Evolutionary conservation across 2,888 invertebrate genomes (phyloP), one percentile per base, ranked within the genome.

Genomic region (Crematogaster levior): DNA sequence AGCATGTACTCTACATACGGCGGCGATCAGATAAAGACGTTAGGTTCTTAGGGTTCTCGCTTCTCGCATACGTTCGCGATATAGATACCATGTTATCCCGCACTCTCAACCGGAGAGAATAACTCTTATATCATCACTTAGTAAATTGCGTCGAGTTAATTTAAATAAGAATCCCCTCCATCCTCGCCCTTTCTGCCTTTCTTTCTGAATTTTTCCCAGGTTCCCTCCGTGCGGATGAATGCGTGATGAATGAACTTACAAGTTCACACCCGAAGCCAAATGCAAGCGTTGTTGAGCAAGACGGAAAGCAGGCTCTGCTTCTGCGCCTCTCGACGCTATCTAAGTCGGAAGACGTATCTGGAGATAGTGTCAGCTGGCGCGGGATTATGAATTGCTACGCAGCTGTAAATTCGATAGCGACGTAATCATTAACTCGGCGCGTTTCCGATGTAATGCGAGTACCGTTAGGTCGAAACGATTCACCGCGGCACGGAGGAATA

Each of bases 371-470:
- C 70, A 56, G 70, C 77, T 56, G 77, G 56, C 53, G 53, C 51
- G 43, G 53, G 18, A 77, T 77, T 77, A 77, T 56, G 53, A 77
- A 77, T 77, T 43, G 77, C 56, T 56, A 68, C 68, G 68, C 30
- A 43, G 77, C 56, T 77, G 77, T 77, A 77, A 77, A 77, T 68
- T 77, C 30, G 77, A 68, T 77, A 56, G 43, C 77, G 30, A 77
- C 70, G 43, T 77, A 68, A 77, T 77, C 77, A 24, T 77, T 77
- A 77, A 68, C 21, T 77, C 40, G 27, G 27, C 68, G 68, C 40
- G 56, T 43, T 56, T 53, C 75, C 75, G 51, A 75, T 53, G 68
- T 18, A 12, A 21, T 37, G 61, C 60, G 37, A n/a, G n/a, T 77
- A 66, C 68, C 70, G 70, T 43, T 68, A 68, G 21, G 2, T 56